A percentile compares a stretch with the other conserved stretches of the same genome.
These are phyloP conservation scores for Acanthosepion lycidas DNA, from an alignment of 2,888 invertebrate species.

Conservation along the genomic window DNA sequence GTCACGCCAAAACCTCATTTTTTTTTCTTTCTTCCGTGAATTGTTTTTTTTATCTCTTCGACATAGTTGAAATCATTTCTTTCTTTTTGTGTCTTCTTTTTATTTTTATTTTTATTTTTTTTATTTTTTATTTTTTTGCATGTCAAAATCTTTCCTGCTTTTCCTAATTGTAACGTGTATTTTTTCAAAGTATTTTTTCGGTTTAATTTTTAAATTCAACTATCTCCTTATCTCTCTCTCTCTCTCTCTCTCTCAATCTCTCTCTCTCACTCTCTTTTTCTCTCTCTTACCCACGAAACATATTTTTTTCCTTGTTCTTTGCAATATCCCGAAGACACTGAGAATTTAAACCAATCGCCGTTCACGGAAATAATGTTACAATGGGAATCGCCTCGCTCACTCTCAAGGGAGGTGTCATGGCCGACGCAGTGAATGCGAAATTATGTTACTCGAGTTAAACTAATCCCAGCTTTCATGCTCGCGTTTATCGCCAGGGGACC, in stretches of 20 bases:
- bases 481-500: neutral
- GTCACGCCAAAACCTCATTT: no score
- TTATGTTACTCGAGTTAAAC: neutral
- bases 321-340: neutral
- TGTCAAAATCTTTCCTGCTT: neutral
- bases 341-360: neutral
- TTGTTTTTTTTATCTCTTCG: no score
- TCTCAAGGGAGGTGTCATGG: constrained; percentile 2
- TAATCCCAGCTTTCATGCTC: neutral
- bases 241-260: no score
- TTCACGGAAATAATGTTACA: neutral
- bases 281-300: neutral
- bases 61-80: neutral
- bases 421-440: neutral
- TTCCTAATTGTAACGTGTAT: neutral
- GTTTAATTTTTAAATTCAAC: neutral
- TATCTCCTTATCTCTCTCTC: neutral
- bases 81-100: neutral
- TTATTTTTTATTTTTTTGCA: neutral
- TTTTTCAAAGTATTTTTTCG: neutral
- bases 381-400: neutral
- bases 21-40: no score
- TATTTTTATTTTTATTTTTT: neutral
- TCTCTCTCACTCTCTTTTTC: neutral
- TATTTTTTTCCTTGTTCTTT: neutral